Conservation (phyloP, 2,888 invertebrate genomes). For the Epirrhoe alternata region DNA sequence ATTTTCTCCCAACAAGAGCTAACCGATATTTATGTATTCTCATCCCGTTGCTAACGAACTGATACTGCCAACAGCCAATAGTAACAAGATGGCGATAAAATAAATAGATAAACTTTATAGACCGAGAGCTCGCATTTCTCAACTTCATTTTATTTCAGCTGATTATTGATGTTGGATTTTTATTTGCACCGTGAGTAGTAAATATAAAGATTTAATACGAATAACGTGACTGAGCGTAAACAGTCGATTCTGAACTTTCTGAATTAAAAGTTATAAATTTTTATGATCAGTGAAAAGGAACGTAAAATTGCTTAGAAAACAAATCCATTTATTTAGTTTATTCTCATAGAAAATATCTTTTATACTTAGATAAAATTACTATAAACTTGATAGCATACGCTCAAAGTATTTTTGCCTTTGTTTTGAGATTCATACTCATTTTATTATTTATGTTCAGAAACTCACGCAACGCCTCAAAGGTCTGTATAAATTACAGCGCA, state of each 20-base stretch:
- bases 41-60: slow-evolving; percentile 41
- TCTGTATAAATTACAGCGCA: no score
- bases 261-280: neutral
- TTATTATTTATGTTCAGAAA: no score
- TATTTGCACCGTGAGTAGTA: neutral
- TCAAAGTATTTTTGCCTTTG: no score
- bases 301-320: no score
- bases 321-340: no score
- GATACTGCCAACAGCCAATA: slow-evolving; percentile 32
- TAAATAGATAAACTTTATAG: slow-evolving; percentile 39
- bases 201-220: neutral
- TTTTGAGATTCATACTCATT: no score
- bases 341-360: no score
- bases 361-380: no score
- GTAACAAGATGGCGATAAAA: slow-evolving; percentile 38
- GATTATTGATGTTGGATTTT: slow-evolving; percentile 3
- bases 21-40: slow-evolving; percentile 35
- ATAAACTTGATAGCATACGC: no score
- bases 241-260: neutral
- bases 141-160: slow-evolving; percentile 10
- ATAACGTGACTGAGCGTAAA: neutral
- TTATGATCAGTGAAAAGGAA: no score
- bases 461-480: no score
- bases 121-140: slow-evolving; percentile 28
- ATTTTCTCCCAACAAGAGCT: slow-evolving; percentile 13